Percentiles rank a stretch among this genome's conserved stretches.
Conservation (phyloP, 2,113 vertebrate genomes). For the Athene cunicularia region DNA sequence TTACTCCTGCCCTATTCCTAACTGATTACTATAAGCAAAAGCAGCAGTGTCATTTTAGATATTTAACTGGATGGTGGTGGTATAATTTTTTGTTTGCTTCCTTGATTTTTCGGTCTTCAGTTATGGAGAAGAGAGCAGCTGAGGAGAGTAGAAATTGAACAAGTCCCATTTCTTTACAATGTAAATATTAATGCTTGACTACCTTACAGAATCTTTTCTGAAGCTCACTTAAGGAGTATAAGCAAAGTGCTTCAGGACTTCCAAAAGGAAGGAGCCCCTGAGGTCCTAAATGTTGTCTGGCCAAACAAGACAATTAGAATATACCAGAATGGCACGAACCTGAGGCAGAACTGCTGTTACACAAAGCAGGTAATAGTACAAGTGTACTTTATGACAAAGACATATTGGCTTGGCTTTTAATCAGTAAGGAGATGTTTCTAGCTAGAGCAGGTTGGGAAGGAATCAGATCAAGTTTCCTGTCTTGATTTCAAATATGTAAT, state of each 20-base stretch:
- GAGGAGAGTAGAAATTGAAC: background rate
- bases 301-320: background rate
- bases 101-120: background rate
- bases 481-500: background rate
- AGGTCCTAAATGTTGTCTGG: background rate
- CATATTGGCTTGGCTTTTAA: background rate
- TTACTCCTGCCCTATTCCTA: background rate
- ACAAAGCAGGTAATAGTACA: background rate
- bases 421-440: background rate
- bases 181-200: background rate
- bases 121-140: background rate
- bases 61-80: no score
- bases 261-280: background rate
- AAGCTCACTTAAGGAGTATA: background rate
- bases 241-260: background rate
- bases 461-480: background rate
- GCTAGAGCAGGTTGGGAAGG: background rate
- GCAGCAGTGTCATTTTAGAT: background rate
- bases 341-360: background rate
- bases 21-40: background rate
- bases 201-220: background rate
- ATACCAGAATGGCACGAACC: background rate
- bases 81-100: background rate
- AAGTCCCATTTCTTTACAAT: background rate
- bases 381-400: background rate